phyloP scores from a whole-genome alignment of 2,113 vertebrate species.

The Takifugu flavidus region DNA sequence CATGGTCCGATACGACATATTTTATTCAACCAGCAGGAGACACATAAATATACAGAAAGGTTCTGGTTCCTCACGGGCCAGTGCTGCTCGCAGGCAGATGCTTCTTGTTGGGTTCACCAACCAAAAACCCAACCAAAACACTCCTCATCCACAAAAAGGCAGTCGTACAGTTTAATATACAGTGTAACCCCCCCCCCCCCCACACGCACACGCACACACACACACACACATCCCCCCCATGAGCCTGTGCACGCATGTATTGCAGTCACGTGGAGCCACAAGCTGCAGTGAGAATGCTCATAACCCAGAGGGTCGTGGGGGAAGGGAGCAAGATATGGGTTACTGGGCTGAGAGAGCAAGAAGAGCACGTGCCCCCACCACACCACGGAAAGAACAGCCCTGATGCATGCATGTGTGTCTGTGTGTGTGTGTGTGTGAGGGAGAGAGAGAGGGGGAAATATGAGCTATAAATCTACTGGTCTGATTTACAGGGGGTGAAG shows the following conservation, averaged over 20 bases:
- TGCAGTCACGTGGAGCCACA: constrained; percentile 47
- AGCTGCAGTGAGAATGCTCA: constrained; percentile 47
- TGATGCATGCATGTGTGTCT: background rate
- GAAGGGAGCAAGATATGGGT: constrained; percentile 42
- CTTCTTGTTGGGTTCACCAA: background rate
- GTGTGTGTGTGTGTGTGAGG: no score
- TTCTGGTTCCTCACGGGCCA: no score
- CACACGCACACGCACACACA: no score
- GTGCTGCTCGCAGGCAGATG: background rate
- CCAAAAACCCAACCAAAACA: background rate
- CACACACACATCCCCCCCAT: constrained; percentile 4
- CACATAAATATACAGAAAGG: no score
- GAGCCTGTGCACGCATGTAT: constrained; percentile 27
- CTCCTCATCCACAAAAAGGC: background rate
- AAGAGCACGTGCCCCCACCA: constrained; percentile 26
- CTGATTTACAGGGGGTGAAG: no score
- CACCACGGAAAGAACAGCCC: constrained; percentile 13
- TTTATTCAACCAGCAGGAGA: no score
- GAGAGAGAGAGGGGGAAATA: no score
- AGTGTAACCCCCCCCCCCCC: background rate
- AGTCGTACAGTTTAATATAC: background rate
- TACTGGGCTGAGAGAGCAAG: constrained; percentile 43
- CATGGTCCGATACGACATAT: no score
- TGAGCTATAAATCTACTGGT: no score
- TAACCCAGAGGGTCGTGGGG: constrained; percentile 41